phyloP scores from a whole-genome alignment of 92 coral and sea anemone genomes.

The Palythoa caribaeorum region DNA sequence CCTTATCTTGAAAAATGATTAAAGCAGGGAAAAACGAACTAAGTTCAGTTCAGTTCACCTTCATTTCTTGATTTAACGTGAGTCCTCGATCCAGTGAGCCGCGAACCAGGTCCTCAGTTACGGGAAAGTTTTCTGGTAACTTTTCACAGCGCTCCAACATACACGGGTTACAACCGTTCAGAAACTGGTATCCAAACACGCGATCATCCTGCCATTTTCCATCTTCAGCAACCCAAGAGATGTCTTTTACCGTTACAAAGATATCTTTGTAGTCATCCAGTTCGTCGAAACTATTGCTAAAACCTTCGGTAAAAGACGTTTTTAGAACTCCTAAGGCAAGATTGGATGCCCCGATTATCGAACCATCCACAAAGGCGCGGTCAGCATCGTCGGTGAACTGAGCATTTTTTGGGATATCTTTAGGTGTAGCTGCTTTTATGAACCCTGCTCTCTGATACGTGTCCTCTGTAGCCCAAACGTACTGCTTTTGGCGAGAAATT shows the following conservation, averaged over 20 bases:
- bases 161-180: slow-evolving; percentile 73
- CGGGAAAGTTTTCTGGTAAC: slow-evolving; percentile 66
- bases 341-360: slow-evolving; percentile 32
- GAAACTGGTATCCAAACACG: slow-evolving; percentile 65
- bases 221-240: slow-evolving; percentile 6
- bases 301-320: slow-evolving; percentile 25
- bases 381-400: slow-evolving; percentile 26
- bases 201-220: slow-evolving; percentile 63
- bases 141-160: slow-evolving; percentile 60
- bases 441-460: slow-evolving; percentile 58
- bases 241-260: slow-evolving; percentile 44
- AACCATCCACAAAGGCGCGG: slow-evolving; percentile 45
- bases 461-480: neutral
- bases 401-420: slow-evolving; percentile 76
- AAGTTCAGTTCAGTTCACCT: slow-evolving; percentile 22
- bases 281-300: neutral
- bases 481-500: slow-evolving; percentile 17
- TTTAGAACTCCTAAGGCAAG: slow-evolving; percentile 55
- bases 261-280: slow-evolving; percentile 60
- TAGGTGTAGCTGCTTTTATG: slow-evolving; percentile 52
- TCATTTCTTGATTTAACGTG: slow-evolving; percentile 50
- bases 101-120: slow-evolving; percentile 56
- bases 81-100: slow-evolving; percentile 56
- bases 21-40: too few species aligned
- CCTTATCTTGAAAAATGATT: too few species aligned